phyloP scores from a whole-genome alignment of 1,140 invertebrate genomes.

The Dendrolimus kikuchii region DNA sequence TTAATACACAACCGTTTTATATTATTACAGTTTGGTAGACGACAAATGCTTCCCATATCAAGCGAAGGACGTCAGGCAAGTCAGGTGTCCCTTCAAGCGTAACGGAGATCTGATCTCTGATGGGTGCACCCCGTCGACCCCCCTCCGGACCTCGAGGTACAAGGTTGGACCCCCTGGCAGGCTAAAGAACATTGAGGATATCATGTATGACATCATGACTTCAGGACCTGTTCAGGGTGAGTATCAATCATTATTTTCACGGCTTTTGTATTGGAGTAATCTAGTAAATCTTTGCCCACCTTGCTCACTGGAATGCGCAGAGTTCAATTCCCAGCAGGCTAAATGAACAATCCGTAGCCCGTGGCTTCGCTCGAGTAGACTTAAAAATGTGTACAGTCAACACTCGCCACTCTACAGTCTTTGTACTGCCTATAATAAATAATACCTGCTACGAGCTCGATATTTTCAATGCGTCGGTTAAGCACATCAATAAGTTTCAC shows the following conservation, averaged over 20 bases:
- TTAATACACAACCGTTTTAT: constrained; percentile 2
- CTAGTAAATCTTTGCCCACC: too few relatives aligned
- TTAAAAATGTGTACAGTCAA: too few relatives aligned
- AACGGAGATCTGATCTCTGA: constrained; percentile 66
- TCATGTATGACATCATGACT: constrained; percentile 92
- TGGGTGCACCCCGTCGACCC: constrained; percentile 66
- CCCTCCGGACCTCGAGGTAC: constrained; percentile 75
- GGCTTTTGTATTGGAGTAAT: too few relatives aligned
- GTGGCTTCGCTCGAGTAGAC: too few relatives aligned
- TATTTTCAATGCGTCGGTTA: too few relatives aligned
- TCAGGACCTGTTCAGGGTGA: constrained; percentile 96
- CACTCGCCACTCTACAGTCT: too few relatives aligned
- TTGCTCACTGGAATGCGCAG: too few relatives aligned
- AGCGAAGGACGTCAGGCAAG: constrained; percentile 69
- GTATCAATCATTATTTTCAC: constrained; percentile 4
- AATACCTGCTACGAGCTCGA: too few relatives aligned
- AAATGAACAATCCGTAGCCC: too few relatives aligned
- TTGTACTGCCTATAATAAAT: too few relatives aligned
- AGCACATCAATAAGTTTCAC: too few relatives aligned
- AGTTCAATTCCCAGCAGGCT: too few relatives aligned
- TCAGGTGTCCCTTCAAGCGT: constrained; percentile 74
- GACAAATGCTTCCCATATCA: constrained; percentile 89
- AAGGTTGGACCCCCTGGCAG: constrained; percentile 89
- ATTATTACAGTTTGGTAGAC: constrained; percentile 79
- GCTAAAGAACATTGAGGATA: constrained; percentile 84